Percentiles rank a stretch among this genome's conserved stretches.
Conservation (phyloP, 2,113 vertebrate genomes). For the Notothenia rossii region DNA sequence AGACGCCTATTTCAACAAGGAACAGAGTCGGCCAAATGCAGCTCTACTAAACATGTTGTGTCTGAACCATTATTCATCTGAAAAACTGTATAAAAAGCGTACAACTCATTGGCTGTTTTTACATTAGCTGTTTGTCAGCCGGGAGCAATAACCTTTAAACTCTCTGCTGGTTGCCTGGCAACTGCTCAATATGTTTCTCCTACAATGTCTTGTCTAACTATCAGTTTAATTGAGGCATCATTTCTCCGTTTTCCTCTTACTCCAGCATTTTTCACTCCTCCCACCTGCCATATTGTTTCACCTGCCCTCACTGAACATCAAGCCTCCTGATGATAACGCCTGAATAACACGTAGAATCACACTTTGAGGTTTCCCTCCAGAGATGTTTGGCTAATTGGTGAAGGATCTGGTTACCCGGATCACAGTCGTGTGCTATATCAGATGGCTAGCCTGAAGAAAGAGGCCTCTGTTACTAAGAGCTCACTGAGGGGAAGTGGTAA, state of each 20-base stretch:
- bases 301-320: background rate
- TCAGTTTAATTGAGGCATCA: background rate
- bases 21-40: too few species aligned
- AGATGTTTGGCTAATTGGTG: constrained; percentile 43
- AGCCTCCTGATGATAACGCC: background rate
- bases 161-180: constrained; percentile 38
- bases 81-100: background rate
- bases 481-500: constrained; percentile 38
- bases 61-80: background rate
- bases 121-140: background rate
- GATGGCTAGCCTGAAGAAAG: constrained; percentile 47
- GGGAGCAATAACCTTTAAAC: background rate
- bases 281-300: background rate
- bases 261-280: background rate
- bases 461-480: constrained; percentile 29
- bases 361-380: constrained; percentile 9
- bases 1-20: too few species aligned
- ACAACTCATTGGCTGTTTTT: constrained; percentile 1
- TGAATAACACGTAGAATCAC: background rate
- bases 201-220: background rate
- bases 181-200: constrained; percentile 15
- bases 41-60: background rate
- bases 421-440: constrained; percentile 29
- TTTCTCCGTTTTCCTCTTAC: background rate
- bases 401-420: constrained; percentile 43